Base-by-base conservation (phyloP, 1,140 invertebrate genomes). In the Meloidogyne hapla region DNA sequence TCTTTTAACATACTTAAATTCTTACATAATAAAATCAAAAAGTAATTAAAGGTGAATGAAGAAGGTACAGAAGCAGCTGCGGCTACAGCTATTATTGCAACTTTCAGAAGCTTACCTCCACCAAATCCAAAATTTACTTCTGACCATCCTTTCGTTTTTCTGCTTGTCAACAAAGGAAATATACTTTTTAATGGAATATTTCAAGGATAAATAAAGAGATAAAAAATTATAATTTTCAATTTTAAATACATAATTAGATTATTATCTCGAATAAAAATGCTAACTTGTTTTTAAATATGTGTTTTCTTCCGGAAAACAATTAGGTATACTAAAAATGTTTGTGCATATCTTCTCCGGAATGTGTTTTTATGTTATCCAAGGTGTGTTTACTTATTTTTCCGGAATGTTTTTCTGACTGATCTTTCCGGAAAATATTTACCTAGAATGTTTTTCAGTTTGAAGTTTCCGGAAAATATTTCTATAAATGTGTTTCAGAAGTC, bases 21-120 rank as follows among this genome's bases (percentile, higher is more conserved):
- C 33, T 33, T 6, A 33, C 33, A 33, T 33, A 33, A 33, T 33
- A 33, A 1, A 8, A 6, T 8, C 33, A 6, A 33, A 33, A 33
- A 33, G 9, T 33, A 33, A 33, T 33, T 33, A 33, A 33, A 77
- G 76, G 15, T 76, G 15, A 76, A 73, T 48, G 76, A 77, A 65
- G 56, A 77, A 67, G 76, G 76, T 33, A 77, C 76, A 64, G 76
- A 77, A 56, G 76, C 75, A 21, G 76, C 76, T 40, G 76, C 75
- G 26, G 75, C 76, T n/a, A 77, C 76, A 21, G 61, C 23, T 5
- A 42, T 66, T 38, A 1, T n/a, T 25, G 21, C 28, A 13, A 18
- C 8, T 25, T 21, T 56, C 21, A n/a, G 13, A 40, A 21, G 33
- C 8, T 5, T 15, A 13, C 33, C 15, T 13, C 45, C 13, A 18